Conservation (phyloP, 2,113 vertebrate species). For the Lates calcarifer region DNA sequence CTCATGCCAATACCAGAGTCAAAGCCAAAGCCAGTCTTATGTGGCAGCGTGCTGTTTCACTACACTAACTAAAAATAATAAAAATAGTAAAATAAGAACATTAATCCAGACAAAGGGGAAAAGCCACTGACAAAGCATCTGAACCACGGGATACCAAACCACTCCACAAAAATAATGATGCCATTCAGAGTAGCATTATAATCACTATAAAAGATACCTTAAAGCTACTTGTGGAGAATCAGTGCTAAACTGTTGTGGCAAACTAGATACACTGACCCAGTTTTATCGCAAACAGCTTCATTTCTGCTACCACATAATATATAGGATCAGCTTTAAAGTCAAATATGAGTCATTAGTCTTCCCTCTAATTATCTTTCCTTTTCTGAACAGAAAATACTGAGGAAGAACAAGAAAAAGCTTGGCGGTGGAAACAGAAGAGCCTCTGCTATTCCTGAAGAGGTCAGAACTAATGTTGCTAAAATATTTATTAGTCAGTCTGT, state of each 20-base stretch:
- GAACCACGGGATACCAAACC: too few species aligned
- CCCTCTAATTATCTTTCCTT: background rate
- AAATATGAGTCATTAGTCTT: background rate
- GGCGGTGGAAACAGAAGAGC: conserved; percentile 66
- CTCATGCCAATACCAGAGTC: background rate
- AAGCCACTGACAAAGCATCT: background rate
- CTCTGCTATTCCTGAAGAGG: conserved; percentile 81
- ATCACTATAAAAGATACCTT: background rate
- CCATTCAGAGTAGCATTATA: background rate
- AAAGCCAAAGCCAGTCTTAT: background rate
- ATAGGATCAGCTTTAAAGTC: background rate
- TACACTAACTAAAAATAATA: background rate
- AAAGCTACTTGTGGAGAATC: too few species aligned
- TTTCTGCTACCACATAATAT: background rate
- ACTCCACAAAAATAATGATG: too few species aligned
- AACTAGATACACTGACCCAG: background rate
- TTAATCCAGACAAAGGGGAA: too few species aligned
- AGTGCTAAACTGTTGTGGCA: background rate
- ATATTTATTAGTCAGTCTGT: background rate
- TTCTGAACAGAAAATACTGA: conserved; percentile 76
- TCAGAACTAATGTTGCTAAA: conserved; percentile 11
- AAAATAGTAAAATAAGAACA: too few species aligned
- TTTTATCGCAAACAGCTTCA: background rate
- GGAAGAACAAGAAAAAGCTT: conserved; percentile 77
- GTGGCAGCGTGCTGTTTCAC: background rate